Evolutionary conservation across 2,888 invertebrate genomes (phyloP).

Genomic region (Athalia rosae): DNA sequence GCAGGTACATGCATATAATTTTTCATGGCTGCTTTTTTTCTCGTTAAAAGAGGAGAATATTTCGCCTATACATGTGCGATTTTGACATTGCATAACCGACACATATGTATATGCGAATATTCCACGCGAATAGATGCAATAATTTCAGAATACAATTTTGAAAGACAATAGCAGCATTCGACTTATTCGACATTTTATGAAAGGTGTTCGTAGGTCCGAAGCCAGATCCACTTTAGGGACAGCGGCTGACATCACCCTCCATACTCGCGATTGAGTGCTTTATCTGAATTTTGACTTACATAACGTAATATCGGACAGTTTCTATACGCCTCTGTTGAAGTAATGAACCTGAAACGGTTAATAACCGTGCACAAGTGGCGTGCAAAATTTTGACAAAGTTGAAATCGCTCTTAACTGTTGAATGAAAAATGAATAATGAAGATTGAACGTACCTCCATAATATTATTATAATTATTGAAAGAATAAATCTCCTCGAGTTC

Average conservation of each 20-base stretch:
- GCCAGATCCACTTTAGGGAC: slow-evolving; percentile 7
- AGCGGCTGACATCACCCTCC: neutral
- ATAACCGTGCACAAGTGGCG: neutral
- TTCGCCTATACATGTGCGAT: too few species aligned
- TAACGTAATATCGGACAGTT: slow-evolving; percentile 23
- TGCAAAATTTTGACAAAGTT: neutral
- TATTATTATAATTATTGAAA: too few species aligned
- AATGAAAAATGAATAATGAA: neutral
- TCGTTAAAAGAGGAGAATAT: too few species aligned
- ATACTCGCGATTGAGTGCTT: slow-evolving; percentile 2
- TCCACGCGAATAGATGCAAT: too few species aligned
- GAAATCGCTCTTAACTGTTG: neutral
- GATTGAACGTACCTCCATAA: neutral
- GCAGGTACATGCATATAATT: neutral
- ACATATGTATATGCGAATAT: too few species aligned
- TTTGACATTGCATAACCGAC: too few species aligned
- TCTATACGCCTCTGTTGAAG: slow-evolving; percentile 3
- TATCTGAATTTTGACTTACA: slow-evolving; percentile 32
- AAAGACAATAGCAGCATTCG: neutral
- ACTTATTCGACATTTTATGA: neutral
- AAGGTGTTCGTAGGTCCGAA: neutral
- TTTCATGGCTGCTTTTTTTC: too few species aligned
- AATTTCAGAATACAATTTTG: too few species aligned
- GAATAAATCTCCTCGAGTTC: too few species aligned
- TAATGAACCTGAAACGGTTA: slow-evolving; percentile 15